Conservation (phyloP, 2,113 vertebrate species). For the Ctenodactylus gundi region DNA sequence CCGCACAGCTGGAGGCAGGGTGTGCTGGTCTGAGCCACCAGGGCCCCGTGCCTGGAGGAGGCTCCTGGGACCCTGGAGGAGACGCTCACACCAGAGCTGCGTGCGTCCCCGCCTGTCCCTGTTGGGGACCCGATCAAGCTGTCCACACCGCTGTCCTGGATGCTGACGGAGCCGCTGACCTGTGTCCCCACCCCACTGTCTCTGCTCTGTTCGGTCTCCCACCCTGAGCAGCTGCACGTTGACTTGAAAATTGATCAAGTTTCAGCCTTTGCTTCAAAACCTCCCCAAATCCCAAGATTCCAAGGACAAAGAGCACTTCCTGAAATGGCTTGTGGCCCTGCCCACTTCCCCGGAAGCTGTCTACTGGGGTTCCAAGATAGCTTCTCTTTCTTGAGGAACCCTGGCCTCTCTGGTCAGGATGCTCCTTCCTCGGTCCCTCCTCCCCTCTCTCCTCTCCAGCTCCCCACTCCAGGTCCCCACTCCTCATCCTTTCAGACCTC, state of each 20-base stretch:
- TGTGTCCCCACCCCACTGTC: fast-evolving
- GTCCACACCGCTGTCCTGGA: fast-evolving
- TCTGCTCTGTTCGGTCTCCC: fast-evolving
- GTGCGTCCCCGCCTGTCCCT: too few species aligned
- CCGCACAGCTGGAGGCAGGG: neutral
- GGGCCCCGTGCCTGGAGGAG: too few species aligned
- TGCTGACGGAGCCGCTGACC: too few species aligned
- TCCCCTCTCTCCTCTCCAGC: fast-evolving
- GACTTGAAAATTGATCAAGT: too few species aligned
- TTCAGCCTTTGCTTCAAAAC: neutral
- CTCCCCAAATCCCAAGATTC: fast-evolving
- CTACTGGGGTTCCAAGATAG: fast-evolving
- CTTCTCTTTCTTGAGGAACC: neutral
- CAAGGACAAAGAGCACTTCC: neutral
- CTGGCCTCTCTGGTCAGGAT: too few species aligned
- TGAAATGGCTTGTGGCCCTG: fast-evolving
- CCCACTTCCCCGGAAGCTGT: fast-evolving
- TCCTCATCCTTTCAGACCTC: fast-evolving
- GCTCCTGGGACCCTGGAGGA: neutral
- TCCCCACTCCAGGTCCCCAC: too few species aligned
- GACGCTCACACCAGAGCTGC: fast-evolving
- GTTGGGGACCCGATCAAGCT: fast-evolving
- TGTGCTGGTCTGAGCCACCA: neutral
- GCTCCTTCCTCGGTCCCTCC: too few species aligned
- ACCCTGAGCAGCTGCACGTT: fast-evolving